Base-by-base conservation (phyloP, 2,797 vertebrate genomes). In the Gastrophryne carolinensis region DNA sequence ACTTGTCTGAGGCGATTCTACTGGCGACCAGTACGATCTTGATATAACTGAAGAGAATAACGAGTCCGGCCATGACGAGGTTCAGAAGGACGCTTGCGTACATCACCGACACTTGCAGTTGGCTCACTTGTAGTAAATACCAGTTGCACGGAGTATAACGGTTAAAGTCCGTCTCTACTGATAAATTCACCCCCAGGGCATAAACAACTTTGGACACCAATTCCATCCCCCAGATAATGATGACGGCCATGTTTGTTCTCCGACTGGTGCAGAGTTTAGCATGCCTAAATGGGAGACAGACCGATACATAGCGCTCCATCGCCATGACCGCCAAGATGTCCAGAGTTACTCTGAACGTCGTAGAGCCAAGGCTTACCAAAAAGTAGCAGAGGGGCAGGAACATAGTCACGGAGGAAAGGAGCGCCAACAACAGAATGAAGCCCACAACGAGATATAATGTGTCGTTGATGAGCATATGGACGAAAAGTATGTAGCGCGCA, bases 251-350 rank as follows among this genome's bases (percentile, higher is more conserved):
- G 6, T n/a, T 15, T 13, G 24, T 5, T 8, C 39, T 71, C 4
- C 26, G 37, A 6, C 10, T 15, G 17, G 32, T 71, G 24, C 37
- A 58, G 8, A 58, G 10, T 27, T 19, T 26, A 3, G 15, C 62
- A 1, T 81, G 58, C 9, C 81, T 85, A 32, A 93, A 81, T 0
- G 91, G 91, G 73, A 89, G 88, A 65, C 88, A 65, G 56, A 93
- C 92, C 70, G 91, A 87, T 21, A 91, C 79, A 2, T 93, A 92
- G n/a, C 91, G 89, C 81, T 92, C 91, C 57, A 93, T 81, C 3
- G 89, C 90, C 91, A 93, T 92, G 13, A 87, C 79, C 0, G 91
- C 90, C 62, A 93, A 79, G 74, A 91, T 90, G 41, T 89, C 75
- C 0, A 87, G 88, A 1, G 89, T 89, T 79, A 89, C 91, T 39